These are phyloP conservation scores for Coenonympha arcania DNA, from an alignment of 2,888 invertebrate species.

Conservation along the genomic window DNA sequence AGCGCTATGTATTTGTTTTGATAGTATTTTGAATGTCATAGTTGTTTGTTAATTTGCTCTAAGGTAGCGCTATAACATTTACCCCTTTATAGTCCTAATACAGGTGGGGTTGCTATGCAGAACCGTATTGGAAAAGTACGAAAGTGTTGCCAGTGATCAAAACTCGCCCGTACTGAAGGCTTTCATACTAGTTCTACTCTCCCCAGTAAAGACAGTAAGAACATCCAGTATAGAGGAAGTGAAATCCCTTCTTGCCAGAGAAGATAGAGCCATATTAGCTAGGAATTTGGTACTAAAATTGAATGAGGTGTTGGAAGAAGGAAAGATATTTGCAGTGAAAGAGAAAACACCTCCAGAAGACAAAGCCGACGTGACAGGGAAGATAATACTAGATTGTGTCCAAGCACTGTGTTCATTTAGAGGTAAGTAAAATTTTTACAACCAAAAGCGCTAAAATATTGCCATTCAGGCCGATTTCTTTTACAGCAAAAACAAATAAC, in stretches of 20 bases:
- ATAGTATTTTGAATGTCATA: neutral
- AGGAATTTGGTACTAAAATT: conserved; percentile 79
- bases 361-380: conserved; percentile 67
- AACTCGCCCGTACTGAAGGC: conserved; percentile 80
- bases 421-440: conserved; percentile 39
- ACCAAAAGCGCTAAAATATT: neutral
- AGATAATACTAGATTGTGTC: conserved; percentile 72
- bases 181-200: conserved; percentile 79
- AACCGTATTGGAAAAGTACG: conserved; percentile 80
- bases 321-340: conserved; percentile 62
- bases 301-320: conserved; percentile 77
- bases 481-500: no score
- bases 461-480: neutral
- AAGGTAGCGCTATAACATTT: conserved; percentile 48
- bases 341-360: conserved; percentile 58
- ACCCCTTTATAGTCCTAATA: conserved; percentile 72
- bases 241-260: conserved; percentile 74
- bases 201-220: conserved; percentile 76
- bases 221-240: conserved; percentile 76
- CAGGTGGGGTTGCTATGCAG: conserved; percentile 84
- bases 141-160: conserved; percentile 77
- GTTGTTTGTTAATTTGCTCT: conserved; percentile 21
- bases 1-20: neutral
- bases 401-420: conserved; percentile 68
- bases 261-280: conserved; percentile 76